Evolutionary conservation across 2,113 vertebrate genomes (phyloP), one percentile per base, ranked within the genome.

Genomic region (Meles meles): DNA sequence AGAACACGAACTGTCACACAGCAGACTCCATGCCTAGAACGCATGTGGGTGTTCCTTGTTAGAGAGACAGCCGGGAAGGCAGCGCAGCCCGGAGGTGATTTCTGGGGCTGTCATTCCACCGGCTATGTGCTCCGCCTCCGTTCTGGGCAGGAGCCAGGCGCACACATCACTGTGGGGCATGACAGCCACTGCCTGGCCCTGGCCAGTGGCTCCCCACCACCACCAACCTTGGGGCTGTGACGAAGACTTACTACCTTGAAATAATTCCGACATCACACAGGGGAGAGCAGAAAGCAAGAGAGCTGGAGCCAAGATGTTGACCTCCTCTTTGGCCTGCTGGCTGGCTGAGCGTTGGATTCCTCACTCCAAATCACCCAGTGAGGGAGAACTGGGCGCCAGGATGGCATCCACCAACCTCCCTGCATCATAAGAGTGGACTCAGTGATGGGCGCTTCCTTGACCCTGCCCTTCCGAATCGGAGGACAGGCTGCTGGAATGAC

Each of bases 241-340:
- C 23, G 0, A 67, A n/a, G 57, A 20, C n/a, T 52, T 27, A 52
- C 44, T 5, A 15, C 77, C 37, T 34, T 47, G 49, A 85, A 82
- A 21, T 1, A 74, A 72, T 18, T 87, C 89, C 92, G 87, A 79
- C 92, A 79, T 39, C 7, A 80, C 74, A 44, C 5, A 1, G 0
- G 34, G 29, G 59, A 71, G 31, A 20, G 34, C 1, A 1, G 10
- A 55, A 20, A 29, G 76, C 59, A 61, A 21, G 25, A 25, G 18
- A 37, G n/a, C 57, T 0, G 3, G 23, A 29, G 76, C n/a, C 25
- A 0, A 20, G 67, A 49, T 6, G 1, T 57, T 0, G 0, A 23
- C 31, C 63, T 85, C 79, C 49, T 21, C 18, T 13, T n/a, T 31
- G 2, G 2, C 25, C 61, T 31, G 37, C 69, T 83, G 90, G 49